A percentile compares a stretch with the other conserved stretches of the same genome.
Evolutionary conservation across 2,888 invertebrate genomes (phyloP).

Genomic region (Eulithis prunata): DNA sequence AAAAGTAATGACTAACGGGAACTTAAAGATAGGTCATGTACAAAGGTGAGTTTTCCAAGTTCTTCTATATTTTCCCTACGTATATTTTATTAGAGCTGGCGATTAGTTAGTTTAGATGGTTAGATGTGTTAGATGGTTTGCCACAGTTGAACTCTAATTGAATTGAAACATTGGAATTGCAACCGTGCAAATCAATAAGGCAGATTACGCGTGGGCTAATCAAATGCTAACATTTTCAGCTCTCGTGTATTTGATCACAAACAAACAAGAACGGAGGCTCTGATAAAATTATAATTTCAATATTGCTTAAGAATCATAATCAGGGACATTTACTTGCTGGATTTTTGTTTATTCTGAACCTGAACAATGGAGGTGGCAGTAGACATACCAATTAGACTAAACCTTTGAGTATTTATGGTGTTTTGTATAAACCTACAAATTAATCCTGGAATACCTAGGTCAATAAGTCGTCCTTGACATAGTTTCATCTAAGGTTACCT

Average conservation of each 20-base stretch:
- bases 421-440: too few species aligned
- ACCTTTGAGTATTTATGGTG: not conserved
- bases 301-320: too few species aligned
- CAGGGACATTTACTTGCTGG: too few species aligned
- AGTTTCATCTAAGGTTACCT: constrained; percentile 17
- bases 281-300: too few species aligned
- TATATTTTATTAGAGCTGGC: not conserved
- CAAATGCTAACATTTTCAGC: constrained; percentile 5
- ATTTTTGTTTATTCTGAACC: too few species aligned
- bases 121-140: too few species aligned
- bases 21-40: too few species aligned
- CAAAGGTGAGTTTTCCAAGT: too few species aligned
- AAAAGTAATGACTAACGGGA: too few species aligned
- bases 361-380: too few species aligned
- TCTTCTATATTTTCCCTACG: too few species aligned
- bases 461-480: constrained; percentile 20
- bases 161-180: not conserved
- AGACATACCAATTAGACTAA: not conserved
- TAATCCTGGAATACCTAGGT: not conserved
- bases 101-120: not conserved
- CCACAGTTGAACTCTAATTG: not conserved
- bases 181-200: constrained; percentile 12
- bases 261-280: too few species aligned
- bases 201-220: constrained; percentile 1
- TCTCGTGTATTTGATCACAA: not conserved